A percentile compares a stretch with the other conserved stretches of the same genome.
Conservation (phyloP, 2,888 invertebrate species). For the Baccha elongata region DNA sequence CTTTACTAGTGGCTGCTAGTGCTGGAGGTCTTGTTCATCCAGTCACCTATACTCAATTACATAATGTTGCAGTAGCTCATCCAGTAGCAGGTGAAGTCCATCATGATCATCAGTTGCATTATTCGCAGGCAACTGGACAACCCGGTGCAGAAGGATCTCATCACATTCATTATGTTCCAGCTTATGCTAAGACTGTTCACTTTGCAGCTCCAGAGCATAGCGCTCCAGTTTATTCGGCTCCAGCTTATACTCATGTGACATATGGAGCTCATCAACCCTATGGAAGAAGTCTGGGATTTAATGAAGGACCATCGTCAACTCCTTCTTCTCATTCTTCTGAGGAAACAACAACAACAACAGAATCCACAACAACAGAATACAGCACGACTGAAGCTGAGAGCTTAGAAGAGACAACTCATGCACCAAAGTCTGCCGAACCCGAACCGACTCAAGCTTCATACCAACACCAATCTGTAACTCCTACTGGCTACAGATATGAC, state of each 20-base stretch:
- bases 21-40: slow-evolving; percentile 84
- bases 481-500: slow-evolving; percentile 29
- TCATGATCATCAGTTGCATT: slow-evolving; percentile 84
- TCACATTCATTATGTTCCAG: slow-evolving; percentile 83
- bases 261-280: slow-evolving; percentile 25
- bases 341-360: slow-evolving; percentile 35
- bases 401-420: slow-evolving; percentile 30
- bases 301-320: slow-evolving; percentile 17
- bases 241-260: slow-evolving; percentile 69
- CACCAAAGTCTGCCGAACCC: slow-evolving; percentile 18
- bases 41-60: slow-evolving; percentile 68
- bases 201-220: slow-evolving; percentile 77
- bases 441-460: slow-evolving; percentile 22
- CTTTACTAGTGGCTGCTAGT: slow-evolving; percentile 85
- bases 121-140: slow-evolving; percentile 84
- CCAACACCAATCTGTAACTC: slow-evolving; percentile 1
- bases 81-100: slow-evolving; percentile 79
- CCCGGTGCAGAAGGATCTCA: slow-evolving; percentile 84
- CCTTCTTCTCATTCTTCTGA: background rate
- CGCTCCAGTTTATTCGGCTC: slow-evolving; percentile 74
- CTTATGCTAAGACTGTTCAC: slow-evolving; percentile 80
- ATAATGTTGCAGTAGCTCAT: slow-evolving; percentile 44
- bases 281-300: slow-evolving; percentile 27
- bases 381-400: slow-evolving; percentile 9
- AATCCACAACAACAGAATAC: slow-evolving; percentile 45